Conservation (phyloP, 2,888 invertebrate genomes). For the Protodeltote pygarga region DNA sequence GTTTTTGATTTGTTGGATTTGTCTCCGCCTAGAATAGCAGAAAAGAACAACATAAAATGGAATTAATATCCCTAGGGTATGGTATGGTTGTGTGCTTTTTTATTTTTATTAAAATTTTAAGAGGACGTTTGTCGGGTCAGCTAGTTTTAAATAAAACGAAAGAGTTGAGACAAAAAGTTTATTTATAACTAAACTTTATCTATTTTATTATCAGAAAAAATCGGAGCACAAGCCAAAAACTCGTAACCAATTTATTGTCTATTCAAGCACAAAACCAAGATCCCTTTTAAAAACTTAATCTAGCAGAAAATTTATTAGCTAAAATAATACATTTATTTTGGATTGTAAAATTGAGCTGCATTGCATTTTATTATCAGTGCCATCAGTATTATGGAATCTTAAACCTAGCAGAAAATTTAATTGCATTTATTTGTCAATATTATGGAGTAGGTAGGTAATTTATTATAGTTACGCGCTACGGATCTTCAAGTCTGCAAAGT, state of each 20-base stretch:
- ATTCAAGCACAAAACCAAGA: conserved; percentile 40
- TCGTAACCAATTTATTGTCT: too few species aligned
- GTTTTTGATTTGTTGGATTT: too few species aligned
- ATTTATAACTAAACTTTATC: conserved; percentile 42
- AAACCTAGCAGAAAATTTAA: background rate
- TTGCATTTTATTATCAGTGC: conserved; percentile 28
- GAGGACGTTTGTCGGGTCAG: too few species aligned
- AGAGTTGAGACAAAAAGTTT: conserved; percentile 44
- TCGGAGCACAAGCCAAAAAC: conserved; percentile 34
- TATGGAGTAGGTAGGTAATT: background rate
- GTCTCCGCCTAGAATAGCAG: too few species aligned
- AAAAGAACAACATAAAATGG: too few species aligned
- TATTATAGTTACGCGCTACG: too few species aligned
- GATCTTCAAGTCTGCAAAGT: too few species aligned
- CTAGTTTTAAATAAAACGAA: conserved; percentile 28
- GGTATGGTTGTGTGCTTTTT: too few species aligned
- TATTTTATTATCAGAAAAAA: conserved; percentile 30
- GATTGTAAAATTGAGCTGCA: conserved; percentile 10
- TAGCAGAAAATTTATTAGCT: conserved; percentile 30
- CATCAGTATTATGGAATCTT: background rate
- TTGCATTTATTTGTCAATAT: background rate
- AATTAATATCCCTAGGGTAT: too few species aligned
- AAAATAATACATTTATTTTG: conserved; percentile 30
- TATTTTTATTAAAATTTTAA: too few species aligned
- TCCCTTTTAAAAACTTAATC: conserved; percentile 42